These are phyloP conservation scores for Dicentrarchus labrax DNA, from an alignment of 2,113 vertebrate genomes.

Conservation along the genomic window DNA sequence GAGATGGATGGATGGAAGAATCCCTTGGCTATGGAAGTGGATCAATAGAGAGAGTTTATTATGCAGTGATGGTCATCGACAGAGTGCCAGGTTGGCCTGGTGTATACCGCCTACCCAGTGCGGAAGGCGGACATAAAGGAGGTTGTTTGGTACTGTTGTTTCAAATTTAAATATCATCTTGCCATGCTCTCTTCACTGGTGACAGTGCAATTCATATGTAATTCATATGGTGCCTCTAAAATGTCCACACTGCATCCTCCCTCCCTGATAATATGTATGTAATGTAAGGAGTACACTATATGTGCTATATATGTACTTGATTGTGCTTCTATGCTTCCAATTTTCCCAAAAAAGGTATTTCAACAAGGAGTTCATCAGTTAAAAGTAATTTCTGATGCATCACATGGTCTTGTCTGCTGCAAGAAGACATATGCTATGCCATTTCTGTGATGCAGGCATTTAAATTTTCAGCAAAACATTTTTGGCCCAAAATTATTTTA, in stretches of 20 bases:
- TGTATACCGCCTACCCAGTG: slow-evolving; percentile 20
- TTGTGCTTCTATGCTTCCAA: background rate
- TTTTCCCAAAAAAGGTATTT: background rate
- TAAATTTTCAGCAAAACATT: background rate
- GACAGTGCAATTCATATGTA: background rate
- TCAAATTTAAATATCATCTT: slow-evolving; percentile 32
- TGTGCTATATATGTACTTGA: background rate
- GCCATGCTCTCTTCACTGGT: slow-evolving; percentile 4
- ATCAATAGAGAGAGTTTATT: slow-evolving; percentile 84
- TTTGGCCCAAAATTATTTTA: background rate
- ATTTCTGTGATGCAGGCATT: slow-evolving; percentile 13
- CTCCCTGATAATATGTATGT: background rate
- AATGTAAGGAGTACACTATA: background rate
- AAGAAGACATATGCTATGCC: background rate
- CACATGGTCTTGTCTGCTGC: background rate
- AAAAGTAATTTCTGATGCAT: background rate
- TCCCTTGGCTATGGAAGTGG: slow-evolving; percentile 71
- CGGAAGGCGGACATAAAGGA: slow-evolving; percentile 52
- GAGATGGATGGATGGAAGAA: slow-evolving; percentile 76
- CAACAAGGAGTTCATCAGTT: background rate
- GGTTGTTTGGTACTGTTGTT: background rate
- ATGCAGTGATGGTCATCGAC: slow-evolving; percentile 76
- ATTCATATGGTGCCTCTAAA: background rate
- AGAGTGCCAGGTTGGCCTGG: slow-evolving; percentile 53
- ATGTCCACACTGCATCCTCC: background rate